phyloP scores from a whole-genome alignment of 2,113 vertebrate genomes.

The Rhynchopsitta pachyrhyncha region DNA sequence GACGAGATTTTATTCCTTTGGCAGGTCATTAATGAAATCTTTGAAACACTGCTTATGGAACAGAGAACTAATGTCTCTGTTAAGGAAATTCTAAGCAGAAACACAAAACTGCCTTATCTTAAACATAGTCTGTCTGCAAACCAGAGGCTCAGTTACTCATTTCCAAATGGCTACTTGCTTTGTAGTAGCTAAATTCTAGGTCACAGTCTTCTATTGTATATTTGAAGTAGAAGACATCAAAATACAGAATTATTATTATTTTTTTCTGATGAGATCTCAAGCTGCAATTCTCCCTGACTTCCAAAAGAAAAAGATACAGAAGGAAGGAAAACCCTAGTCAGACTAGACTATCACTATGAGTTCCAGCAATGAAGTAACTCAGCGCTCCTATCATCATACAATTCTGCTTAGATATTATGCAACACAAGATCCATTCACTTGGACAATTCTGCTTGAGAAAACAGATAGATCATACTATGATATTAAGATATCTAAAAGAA shows the following conservation, averaged over 20 bases:
- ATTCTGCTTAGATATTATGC: neutral
- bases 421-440: neutral
- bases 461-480: neutral
- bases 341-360: neutral
- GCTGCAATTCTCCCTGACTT: neutral
- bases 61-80: neutral
- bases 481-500: neutral
- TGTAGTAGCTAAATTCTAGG: neutral
- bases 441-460: neutral
- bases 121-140: neutral
- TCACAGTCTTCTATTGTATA: neutral
- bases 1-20: neutral
- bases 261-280: neutral
- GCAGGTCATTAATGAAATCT: neutral
- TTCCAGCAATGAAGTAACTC: neutral
- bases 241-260: neutral
- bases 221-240: neutral
- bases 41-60: neutral
- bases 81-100: constrained; percentile 46
- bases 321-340: neutral
- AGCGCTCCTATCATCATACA: neutral
- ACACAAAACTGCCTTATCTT: constrained; percentile 47
- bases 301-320: neutral
- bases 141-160: constrained; percentile 16
- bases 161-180: constrained; percentile 11